Evolutionary conservation across 2,888 invertebrate genomes (phyloP).

Genomic region (Gandaritis pyraliata): DNA sequence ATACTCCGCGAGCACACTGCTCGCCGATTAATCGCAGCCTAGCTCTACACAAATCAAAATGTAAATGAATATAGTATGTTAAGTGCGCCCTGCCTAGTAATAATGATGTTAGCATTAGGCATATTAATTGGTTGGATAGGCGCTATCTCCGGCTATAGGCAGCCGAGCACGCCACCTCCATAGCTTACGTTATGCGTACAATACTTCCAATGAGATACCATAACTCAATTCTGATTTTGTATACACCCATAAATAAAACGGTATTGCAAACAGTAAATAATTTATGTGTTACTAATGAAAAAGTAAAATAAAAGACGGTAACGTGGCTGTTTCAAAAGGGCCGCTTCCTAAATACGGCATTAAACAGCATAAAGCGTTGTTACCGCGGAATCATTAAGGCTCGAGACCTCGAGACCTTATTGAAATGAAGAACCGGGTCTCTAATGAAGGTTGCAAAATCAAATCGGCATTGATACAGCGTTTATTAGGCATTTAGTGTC

Average conservation of each 20-base stretch:
- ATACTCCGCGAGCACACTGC: constrained; percentile 44
- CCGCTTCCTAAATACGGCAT: constrained; percentile 79
- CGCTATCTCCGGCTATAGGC: constrained; percentile 71
- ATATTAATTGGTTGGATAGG: constrained; percentile 82
- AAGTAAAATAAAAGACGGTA: constrained; percentile 58
- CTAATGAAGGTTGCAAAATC: constrained; percentile 82
- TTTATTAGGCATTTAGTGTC: constrained; percentile 75
- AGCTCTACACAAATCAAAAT: constrained; percentile 83
- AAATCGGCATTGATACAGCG: constrained; percentile 78
- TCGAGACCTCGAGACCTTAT: constrained; percentile 62
- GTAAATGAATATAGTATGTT: constrained; percentile 84
- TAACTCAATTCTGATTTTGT: constrained; percentile 46
- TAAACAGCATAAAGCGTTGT: constrained; percentile 76
- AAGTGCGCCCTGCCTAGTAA: constrained; percentile 81
- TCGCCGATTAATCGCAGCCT: constrained; percentile 79
- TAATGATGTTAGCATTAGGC: constrained; percentile 85
- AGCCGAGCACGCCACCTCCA: constrained; percentile 59
- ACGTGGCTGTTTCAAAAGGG: constrained; percentile 70
- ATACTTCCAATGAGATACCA: constrained; percentile 48
- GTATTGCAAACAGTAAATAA: constrained; percentile 58
- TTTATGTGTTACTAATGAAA: constrained; percentile 66
- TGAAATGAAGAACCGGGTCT: constrained; percentile 81
- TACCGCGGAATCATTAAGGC: constrained; percentile 77
- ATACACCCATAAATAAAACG: constrained; percentile 48
- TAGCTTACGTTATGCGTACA: constrained; percentile 30